Evolutionary conservation across 2,113 vertebrate species (phyloP).

Genomic region (Corynorhinus townsendii): DNA sequence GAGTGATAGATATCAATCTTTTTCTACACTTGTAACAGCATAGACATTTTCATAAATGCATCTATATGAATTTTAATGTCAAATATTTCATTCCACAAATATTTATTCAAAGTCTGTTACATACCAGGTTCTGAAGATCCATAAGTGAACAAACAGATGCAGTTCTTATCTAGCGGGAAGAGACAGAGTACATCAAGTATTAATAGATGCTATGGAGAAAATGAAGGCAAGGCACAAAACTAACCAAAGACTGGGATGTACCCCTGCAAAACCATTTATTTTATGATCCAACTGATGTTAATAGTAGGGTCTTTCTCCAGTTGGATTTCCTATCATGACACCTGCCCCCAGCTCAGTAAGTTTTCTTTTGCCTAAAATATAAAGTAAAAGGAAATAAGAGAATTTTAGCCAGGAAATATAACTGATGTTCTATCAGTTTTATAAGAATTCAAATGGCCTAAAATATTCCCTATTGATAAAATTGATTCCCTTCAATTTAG

Average conservation of each 20-base stretch:
- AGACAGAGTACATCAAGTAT: background rate
- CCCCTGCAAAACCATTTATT: background rate
- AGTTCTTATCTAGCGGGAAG: background rate
- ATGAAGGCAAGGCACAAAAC: background rate
- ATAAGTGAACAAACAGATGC: background rate
- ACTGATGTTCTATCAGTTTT: background rate
- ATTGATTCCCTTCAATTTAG: background rate
- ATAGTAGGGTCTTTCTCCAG: background rate
- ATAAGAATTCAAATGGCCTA: background rate
- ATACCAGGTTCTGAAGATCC: background rate
- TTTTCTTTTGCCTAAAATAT: background rate
- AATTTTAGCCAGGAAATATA: background rate
- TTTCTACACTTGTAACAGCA: background rate
- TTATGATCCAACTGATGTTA: background rate
- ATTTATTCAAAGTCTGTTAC: background rate
- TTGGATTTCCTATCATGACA: background rate
- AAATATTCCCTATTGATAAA: constrained; percentile 13
- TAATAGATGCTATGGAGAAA: background rate
- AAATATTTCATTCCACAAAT: background rate
- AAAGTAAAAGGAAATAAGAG: background rate
- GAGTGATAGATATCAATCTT: background rate
- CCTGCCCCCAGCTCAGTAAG: background rate
- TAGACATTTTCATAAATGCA: background rate
- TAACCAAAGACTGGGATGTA: background rate
- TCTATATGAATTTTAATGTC: background rate